Percentiles rank a stretch among this genome's conserved stretches.
Conservation (phyloP, 2,888 invertebrate species). For the Caenorhabditis doughertyi region DNA sequence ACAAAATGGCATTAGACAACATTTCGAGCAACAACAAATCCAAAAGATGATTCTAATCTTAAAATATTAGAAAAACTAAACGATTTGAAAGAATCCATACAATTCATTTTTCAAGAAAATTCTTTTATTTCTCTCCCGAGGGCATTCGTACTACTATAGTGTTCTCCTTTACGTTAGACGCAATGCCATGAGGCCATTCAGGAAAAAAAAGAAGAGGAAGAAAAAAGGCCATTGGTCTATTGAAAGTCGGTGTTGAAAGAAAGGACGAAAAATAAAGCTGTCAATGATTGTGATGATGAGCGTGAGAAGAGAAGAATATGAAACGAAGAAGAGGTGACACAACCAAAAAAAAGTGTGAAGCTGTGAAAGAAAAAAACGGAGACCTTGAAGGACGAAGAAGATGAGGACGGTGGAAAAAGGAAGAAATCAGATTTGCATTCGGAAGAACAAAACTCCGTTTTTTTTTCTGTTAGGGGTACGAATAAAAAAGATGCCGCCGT, state of each 20-base stretch:
- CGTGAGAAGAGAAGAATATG: conserved; percentile 52
- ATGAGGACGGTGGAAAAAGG: conserved; percentile 26
- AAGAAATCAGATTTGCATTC: conserved; percentile 52
- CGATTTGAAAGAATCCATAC: conserved; percentile 20
- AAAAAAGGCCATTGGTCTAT: conserved; percentile 39
- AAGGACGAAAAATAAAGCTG: conserved; percentile 26
- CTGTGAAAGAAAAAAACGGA: conserved; percentile 24
- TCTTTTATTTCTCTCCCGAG: conserved; percentile 27
- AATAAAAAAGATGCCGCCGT: not conserved
- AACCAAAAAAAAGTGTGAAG: conserved; percentile 38
- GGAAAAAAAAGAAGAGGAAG: not conserved
- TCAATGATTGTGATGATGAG: conserved; percentile 54
- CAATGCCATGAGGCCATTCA: conserved; percentile 45
- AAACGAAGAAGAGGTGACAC: conserved; percentile 42
- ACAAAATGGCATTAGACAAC: too few species aligned
- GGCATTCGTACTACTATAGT: conserved; percentile 35
- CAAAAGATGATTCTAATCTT: not conserved
- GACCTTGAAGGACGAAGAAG: conserved; percentile 35
- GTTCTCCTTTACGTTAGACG: conserved; percentile 29
- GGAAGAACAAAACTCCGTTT: conserved; percentile 37
- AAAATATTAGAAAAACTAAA: not conserved
- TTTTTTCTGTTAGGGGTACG: not conserved
- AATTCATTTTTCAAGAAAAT: conserved; percentile 6
- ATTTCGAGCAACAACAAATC: not conserved
- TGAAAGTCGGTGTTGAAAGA: conserved; percentile 60